A percentile compares a stretch with the other conserved stretches of the same genome.
These are phyloP conservation scores for Peromyscus aztecus DNA, from an alignment of 2,797 vertebrate genomes.

Conservation along the genomic window DNA sequence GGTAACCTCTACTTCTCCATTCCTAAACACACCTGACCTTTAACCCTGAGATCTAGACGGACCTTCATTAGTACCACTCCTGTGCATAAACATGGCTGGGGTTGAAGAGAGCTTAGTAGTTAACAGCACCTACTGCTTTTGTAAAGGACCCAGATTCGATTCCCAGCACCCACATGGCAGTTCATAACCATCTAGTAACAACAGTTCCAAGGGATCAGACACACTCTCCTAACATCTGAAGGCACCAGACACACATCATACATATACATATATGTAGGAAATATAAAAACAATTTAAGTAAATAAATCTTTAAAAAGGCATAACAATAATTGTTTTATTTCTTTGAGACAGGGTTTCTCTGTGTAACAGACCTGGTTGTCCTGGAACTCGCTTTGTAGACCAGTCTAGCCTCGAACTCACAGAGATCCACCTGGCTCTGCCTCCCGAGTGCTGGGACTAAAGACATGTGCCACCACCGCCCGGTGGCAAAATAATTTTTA, in stretches of 20 bases:
- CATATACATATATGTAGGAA: no score
- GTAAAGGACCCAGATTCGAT: background rate
- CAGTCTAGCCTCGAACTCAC: background rate
- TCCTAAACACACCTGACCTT: conserved; percentile 1
- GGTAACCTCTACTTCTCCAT: background rate
- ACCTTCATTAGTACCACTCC: background rate
- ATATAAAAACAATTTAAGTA: background rate
- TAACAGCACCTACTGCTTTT: background rate
- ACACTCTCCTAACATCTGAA: background rate
- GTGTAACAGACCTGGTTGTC: background rate
- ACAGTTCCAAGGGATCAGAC: background rate
- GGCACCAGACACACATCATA: background rate
- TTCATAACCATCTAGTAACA: background rate
- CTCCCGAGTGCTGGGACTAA: background rate
- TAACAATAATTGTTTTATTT: background rate
- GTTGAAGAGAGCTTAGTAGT: background rate
- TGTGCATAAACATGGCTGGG: background rate
- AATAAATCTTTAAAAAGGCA: background rate
- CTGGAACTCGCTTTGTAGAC: background rate
- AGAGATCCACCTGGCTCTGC: background rate
- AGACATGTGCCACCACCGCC: rapidly evolving
- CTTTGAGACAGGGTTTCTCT: background rate
- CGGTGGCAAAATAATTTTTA: background rate
- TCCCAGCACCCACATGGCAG: background rate
- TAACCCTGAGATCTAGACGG: conserved; percentile 2